phyloP scores from a whole-genome alignment of 1,140 invertebrate species.

The Musca domestica region DNA sequence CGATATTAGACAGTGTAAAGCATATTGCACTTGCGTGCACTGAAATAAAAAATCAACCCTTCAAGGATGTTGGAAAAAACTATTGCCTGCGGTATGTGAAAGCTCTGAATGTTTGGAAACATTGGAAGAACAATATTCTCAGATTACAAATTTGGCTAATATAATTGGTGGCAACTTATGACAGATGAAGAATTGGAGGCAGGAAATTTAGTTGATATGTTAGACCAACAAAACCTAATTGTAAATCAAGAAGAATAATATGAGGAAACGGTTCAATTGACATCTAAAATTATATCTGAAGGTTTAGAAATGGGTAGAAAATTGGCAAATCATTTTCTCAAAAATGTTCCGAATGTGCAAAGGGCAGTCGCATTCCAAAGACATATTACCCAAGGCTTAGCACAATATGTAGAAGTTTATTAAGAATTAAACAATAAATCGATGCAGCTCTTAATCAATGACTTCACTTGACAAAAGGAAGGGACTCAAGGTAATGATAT shows the following conservation, averaged over 20 bases:
- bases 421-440: conserved; percentile 17
- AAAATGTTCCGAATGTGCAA: conserved; percentile 21
- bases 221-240: too few relatives aligned
- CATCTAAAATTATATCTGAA: conserved; percentile 23
- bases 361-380: conserved; percentile 13
- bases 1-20: conserved; percentile 29
- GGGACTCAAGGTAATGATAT: too few relatives aligned
- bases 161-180: conserved; percentile 25
- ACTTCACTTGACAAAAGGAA: too few relatives aligned
- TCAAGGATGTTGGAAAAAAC: conserved; percentile 31
- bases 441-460: too few relatives aligned
- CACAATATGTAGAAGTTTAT: conserved; percentile 20
- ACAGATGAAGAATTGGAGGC: conserved; percentile 25
- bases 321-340: conserved; percentile 24
- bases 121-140: conserved; percentile 18
- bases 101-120: neutral
- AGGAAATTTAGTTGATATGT: conserved; percentile 24
- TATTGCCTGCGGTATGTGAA: conserved; percentile 25
- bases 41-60: conserved; percentile 29
- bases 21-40: conserved; percentile 25
- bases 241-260: conserved; percentile 11
- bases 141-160: conserved; percentile 25
- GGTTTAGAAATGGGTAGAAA: conserved; percentile 22
- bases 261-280: conserved; percentile 14
- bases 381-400: neutral